phyloP scores from a whole-genome alignment of 1,140 invertebrate genomes.

The Hyles euphorbiae region DNA sequence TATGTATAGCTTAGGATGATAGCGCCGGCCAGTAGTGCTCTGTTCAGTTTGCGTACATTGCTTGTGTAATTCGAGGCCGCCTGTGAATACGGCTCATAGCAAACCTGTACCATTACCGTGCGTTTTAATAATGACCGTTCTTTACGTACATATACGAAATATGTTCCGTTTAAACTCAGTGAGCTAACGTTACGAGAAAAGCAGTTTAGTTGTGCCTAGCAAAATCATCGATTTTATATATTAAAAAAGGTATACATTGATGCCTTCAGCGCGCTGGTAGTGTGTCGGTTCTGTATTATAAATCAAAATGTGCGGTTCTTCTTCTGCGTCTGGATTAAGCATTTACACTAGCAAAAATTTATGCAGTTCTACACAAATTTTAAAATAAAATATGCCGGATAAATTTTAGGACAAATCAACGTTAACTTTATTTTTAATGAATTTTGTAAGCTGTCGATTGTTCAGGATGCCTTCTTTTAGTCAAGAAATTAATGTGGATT shows the following conservation, averaged over 20 bases:
- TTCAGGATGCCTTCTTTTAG: slow-evolving; percentile 60
- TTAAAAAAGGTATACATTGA: slow-evolving; percentile 20
- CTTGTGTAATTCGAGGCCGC: slow-evolving; percentile 53
- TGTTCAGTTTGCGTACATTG: slow-evolving; percentile 54
- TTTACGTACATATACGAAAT: slow-evolving; percentile 33
- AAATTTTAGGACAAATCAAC: neutral
- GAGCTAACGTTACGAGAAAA: slow-evolving; percentile 26
- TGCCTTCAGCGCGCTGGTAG: slow-evolving; percentile 18
- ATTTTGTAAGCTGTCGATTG: slow-evolving; percentile 27
- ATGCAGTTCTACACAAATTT: slow-evolving; percentile 3
- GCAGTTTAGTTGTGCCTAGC: slow-evolving; percentile 29
- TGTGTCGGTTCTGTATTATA: slow-evolving; percentile 17
- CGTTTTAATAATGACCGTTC: slow-evolving; percentile 47
- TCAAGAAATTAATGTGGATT: slow-evolving; percentile 59
- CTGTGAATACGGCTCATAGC: slow-evolving; percentile 45
- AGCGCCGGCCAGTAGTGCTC: slow-evolving; percentile 58
- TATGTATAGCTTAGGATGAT: slow-evolving; percentile 55
- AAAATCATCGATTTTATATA: slow-evolving; percentile 26
- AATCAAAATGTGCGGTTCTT: slow-evolving; percentile 28
- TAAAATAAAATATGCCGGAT: slow-evolving; percentile 8
- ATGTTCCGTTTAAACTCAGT: slow-evolving; percentile 31
- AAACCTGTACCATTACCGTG: slow-evolving; percentile 46
- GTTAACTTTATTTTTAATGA: slow-evolving; percentile 15
- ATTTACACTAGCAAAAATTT: slow-evolving; percentile 11
- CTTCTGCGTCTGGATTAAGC: slow-evolving; percentile 18